Conservation (phyloP, 2,797 vertebrate species). For the Chaetophractus vellerosus region DNA sequence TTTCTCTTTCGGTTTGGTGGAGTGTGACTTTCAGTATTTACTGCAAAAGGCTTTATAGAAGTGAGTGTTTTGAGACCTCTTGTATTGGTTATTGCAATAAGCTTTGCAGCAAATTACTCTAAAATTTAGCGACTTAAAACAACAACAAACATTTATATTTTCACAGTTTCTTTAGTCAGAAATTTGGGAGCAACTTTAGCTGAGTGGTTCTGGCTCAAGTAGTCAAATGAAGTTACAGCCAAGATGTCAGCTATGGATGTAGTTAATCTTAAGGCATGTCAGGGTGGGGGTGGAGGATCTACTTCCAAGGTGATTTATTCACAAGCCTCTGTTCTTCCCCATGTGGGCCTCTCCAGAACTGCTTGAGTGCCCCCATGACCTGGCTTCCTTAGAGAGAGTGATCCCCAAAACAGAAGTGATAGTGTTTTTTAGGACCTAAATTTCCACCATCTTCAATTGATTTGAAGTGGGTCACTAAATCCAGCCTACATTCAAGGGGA, state of each 20-base stretch:
- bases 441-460: background rate
- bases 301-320: background rate
- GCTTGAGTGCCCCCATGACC: background rate
- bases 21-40: background rate
- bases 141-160: conserved; percentile 12
- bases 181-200: background rate
- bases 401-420: background rate
- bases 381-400: background rate
- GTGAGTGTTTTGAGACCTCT: background rate
- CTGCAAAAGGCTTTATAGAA: background rate
- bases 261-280: background rate
- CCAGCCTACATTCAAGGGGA: background rate
- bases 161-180: background rate
- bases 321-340: background rate
- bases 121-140: conserved; percentile 22
- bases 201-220: background rate
- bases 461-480: background rate
- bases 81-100: background rate
- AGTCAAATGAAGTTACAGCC: background rate
- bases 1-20: background rate
- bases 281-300: background rate
- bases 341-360: background rate
- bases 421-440: conserved; percentile 41
- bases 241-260: background rate
- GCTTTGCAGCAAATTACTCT: conserved; percentile 37